A percentile compares a stretch with the other conserved stretches of the same genome.
Conservation (phyloP, 2,888 invertebrate species). For the Zhengitettix transpicula region DNA sequence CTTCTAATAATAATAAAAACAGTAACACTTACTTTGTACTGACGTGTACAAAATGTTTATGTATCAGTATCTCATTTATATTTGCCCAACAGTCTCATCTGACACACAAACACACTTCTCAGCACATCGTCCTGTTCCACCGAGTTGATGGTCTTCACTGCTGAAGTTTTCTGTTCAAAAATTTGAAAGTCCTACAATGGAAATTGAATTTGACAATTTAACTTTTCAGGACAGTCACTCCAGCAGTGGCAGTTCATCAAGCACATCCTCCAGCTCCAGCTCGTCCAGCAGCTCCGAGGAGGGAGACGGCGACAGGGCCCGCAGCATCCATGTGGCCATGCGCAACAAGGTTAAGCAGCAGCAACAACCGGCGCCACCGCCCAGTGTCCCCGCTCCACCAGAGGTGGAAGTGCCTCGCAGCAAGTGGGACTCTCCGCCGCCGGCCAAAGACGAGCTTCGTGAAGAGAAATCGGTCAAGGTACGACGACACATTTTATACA, state of each 20-base stretch:
- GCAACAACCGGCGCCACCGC: constrained; percentile 11
- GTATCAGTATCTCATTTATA: too few relatives aligned
- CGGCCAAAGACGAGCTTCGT: not conserved
- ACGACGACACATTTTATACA: too few relatives aligned
- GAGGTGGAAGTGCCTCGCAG: not conserved
- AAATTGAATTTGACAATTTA: not conserved
- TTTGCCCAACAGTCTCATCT: too few relatives aligned
- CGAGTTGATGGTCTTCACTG: too few relatives aligned
- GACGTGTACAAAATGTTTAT: too few relatives aligned
- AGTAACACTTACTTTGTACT: too few relatives aligned
- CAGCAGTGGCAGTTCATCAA: not conserved
- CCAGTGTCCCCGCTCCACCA: not conserved
- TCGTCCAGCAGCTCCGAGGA: not conserved
- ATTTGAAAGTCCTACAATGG: not conserved
- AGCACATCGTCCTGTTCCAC: too few relatives aligned
- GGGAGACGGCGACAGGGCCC: constrained; percentile 28
- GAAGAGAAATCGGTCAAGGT: not conserved
- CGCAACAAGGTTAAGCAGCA: constrained; percentile 36
- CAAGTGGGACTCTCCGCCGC: constrained; percentile 7
- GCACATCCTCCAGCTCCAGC: constrained; percentile 7
- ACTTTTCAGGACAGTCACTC: too few relatives aligned
- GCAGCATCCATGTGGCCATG: constrained; percentile 49
- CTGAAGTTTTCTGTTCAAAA: not conserved
- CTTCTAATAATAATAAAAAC: too few relatives aligned
- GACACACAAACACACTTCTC: too few relatives aligned